phyloP scores from a whole-genome alignment of 2,888 invertebrate species.

The Perizoma flavofasciatum region DNA sequence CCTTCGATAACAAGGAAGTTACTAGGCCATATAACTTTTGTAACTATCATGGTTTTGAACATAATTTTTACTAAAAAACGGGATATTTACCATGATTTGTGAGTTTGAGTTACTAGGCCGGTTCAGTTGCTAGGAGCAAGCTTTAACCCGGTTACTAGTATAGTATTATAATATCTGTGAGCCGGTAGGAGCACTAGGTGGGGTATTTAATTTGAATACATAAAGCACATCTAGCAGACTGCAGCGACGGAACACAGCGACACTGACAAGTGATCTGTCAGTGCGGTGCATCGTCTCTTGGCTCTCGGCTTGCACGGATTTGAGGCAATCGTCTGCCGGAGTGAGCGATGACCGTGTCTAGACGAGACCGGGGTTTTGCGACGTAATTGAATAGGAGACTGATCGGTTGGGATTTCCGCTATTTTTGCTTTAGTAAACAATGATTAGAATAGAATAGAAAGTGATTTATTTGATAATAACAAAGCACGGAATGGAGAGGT shows the following conservation, averaged over 20 bases:
- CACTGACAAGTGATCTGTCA: slow-evolving; percentile 68
- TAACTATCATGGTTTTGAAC: too few species aligned
- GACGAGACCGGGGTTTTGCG: slow-evolving; percentile 12
- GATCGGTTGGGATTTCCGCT: slow-evolving; percentile 10
- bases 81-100: too few species aligned
- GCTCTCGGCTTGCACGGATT: slow-evolving; percentile 61
- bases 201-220: slow-evolving; percentile 7
- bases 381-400: slow-evolving; percentile 26
- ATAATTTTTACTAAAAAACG: too few species aligned
- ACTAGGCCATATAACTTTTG: too few species aligned
- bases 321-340: slow-evolving; percentile 44
- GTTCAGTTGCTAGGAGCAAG: too few species aligned
- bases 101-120: too few species aligned
- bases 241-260: slow-evolving; percentile 32
- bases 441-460: background rate
- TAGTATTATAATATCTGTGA: too few species aligned
- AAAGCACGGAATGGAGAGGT: too few species aligned
- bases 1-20: too few species aligned
- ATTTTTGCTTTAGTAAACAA: slow-evolving; percentile 1
- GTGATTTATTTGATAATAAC: background rate
- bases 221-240: slow-evolving; percentile 11
- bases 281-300: slow-evolving; percentile 43
- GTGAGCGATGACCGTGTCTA: slow-evolving; percentile 31
- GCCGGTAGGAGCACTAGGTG: too few species aligned
- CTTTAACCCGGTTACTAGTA: too few species aligned